Base-by-base conservation (phyloP, 2,797 vertebrate species). In the Lutjanus campechanus region DNA sequence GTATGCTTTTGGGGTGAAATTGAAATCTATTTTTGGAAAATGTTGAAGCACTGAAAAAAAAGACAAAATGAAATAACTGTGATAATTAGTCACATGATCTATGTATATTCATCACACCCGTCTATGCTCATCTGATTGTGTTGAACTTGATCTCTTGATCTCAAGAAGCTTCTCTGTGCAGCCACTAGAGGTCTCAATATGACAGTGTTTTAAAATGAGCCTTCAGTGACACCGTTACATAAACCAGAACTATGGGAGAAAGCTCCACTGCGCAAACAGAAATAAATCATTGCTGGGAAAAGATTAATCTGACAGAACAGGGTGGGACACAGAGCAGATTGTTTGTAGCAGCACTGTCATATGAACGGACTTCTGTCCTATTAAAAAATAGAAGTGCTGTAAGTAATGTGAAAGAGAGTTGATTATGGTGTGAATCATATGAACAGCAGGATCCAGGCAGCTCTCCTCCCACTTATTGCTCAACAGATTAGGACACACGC, bases 401-500 rank as follows among this genome's bases (percentile, higher is more conserved):
- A 17, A 51, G 12, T 12, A 36, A 19, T 43, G 46, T 25, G 53
- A 3, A 8, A 1, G 5, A 65, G 12, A 53, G 40, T 4, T 25
- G 22, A 20, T 4, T 10, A 1, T 1, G 7, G 7, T 7, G 53
- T 79, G 67, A 78, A 65, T 81, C 69, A 73, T 20, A 0, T 8
- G 11, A 76, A n/a, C 8, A 68, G 60, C 69, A 70, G 22, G n/a
- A 77, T 77, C 73, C 69, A 56, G n/a, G 5, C 65, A 69, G 43
- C 53, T 56, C 85, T 82, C 85, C 89, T 91, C 89, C 85, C 87
- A 76, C 54, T 44, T 83, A 53, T 93, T 92, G 69, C 88, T 56
- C 85, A 92, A 93, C 69, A 68, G 1, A 72, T 87, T 79, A 50
- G 68, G 73, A 81, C 80, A 89, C 83, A 41, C 7, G 8, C 58